Evolutionary conservation across 2,797 vertebrate species (phyloP).

Genomic region (Parauchenoglanis ngamensis): DNA sequence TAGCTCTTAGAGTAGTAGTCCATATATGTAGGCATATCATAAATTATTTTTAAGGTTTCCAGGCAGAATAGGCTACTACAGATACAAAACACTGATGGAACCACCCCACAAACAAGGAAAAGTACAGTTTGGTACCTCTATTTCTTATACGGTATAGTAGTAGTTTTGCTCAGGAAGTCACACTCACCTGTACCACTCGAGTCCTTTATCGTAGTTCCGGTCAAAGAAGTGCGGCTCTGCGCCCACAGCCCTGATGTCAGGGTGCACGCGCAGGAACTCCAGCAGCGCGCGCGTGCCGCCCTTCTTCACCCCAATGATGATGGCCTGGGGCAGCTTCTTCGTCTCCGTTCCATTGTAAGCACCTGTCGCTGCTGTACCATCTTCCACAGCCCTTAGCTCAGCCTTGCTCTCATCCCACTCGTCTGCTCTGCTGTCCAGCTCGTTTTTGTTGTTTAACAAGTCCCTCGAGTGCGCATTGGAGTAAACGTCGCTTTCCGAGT

Average conservation of each 20-base stretch:
- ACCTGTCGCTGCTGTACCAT: slow-evolving; percentile 72
- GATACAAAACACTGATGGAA: neutral
- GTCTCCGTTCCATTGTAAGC: slow-evolving; percentile 82
- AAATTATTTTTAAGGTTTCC: neutral
- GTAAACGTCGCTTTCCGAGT: neutral
- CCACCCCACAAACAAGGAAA: neutral
- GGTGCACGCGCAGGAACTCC: slow-evolving; percentile 92
- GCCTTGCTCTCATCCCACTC: slow-evolving; percentile 72
- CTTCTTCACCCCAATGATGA: slow-evolving; percentile 95
- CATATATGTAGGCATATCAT: neutral
- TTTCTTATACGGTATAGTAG: neutral
- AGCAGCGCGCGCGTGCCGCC: slow-evolving; percentile 93
- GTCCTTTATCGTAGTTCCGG: slow-evolving; percentile 89
- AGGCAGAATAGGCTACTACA: neutral
- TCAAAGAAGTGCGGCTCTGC: slow-evolving; percentile 97
- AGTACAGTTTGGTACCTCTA: neutral
- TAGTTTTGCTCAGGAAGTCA: neutral
- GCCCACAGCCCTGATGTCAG: slow-evolving; percentile 89
- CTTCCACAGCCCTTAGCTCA: slow-evolving; percentile 68
- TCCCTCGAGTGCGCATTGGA: slow-evolving; percentile 67
- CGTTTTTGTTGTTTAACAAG: slow-evolving; percentile 73
- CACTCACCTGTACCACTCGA: slow-evolving; percentile 88
- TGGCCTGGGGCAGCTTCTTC: slow-evolving; percentile 85
- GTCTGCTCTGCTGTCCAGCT: slow-evolving; percentile 71
- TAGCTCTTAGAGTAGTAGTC: neutral